phyloP scores from a whole-genome alignment of 2,113 vertebrate species.

The Dunckerocampus dactyliophorus region DNA sequence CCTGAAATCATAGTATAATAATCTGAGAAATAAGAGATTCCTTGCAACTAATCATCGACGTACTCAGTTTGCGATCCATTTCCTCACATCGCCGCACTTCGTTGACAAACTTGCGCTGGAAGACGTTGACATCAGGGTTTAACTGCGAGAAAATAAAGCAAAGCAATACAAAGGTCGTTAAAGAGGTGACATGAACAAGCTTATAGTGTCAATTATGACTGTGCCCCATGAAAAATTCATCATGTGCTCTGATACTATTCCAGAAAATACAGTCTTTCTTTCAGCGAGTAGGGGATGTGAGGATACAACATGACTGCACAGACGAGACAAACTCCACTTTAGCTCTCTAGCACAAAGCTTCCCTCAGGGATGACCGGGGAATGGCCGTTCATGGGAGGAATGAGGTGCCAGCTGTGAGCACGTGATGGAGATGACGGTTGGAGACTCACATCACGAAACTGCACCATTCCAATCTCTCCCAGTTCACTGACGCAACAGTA shows the following conservation, averaged over 20 bases:
- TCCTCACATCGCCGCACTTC: constrained; percentile 96
- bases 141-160: constrained; percentile 68
- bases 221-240: too few species aligned
- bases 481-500: constrained; percentile 97
- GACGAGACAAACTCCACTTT: not conserved
- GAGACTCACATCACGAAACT: constrained; percentile 92
- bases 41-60: constrained; percentile 43
- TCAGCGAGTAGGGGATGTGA: too few species aligned
- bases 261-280: too few species aligned
- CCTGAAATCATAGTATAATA: not conserved
- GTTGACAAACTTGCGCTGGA: constrained; percentile 97
- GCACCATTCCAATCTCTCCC: constrained; percentile 95
- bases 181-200: not conserved
- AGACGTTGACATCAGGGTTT: constrained; percentile 97
- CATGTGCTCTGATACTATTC: too few species aligned
- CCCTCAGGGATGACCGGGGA: constrained; percentile 23
- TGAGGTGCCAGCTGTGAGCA: constrained; percentile 54
- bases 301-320: not conserved
- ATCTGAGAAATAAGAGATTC: not conserved
- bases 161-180: not conserved
- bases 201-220: too few species aligned
- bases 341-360: constrained; percentile 28
- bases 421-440: constrained; percentile 46
- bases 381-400: constrained; percentile 32
- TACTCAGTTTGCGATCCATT: constrained; percentile 96